phyloP scores from a whole-genome alignment of 2,797 vertebrate genomes.

The Rhinella marina region DNA sequence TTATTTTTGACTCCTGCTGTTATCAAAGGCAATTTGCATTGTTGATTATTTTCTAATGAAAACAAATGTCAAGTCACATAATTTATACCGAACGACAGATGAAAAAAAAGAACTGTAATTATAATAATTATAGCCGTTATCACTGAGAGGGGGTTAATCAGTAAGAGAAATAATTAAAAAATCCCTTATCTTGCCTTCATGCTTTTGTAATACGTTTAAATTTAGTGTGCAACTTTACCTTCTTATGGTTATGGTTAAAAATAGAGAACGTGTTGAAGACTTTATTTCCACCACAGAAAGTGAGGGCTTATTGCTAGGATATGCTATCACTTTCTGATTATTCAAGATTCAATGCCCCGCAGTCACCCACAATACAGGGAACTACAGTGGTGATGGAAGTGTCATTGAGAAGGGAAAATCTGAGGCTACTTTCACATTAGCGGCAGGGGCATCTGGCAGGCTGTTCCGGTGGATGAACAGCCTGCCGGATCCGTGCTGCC shows the following conservation, averaged over 20 bases:
- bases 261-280: not conserved
- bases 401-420: no score
- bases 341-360: no score
- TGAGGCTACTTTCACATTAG: no score
- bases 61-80: slow-evolving; percentile 43
- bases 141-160: slow-evolving; percentile 10
- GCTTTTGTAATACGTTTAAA: not conserved
- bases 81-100: slow-evolving; percentile 38
- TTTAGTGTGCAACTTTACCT: not conserved
- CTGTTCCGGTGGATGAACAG: no score
- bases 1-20: slow-evolving; percentile 46
- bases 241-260: not conserved
- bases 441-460: no score
- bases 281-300: not conserved
- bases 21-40: slow-evolving; percentile 46
- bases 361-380: no score
- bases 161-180: not conserved
- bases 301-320: not conserved
- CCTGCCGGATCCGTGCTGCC: no score
- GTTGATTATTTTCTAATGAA: slow-evolving; percentile 54
- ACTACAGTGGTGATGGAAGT: no score
- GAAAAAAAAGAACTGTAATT: slow-evolving; percentile 30
- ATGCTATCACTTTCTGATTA: not conserved
- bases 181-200: not conserved
- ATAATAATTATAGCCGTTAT: slow-evolving; percentile 43